Evolutionary conservation across 2,113 vertebrate species (phyloP).

Genomic region (Ammodytes marinus): DNA sequence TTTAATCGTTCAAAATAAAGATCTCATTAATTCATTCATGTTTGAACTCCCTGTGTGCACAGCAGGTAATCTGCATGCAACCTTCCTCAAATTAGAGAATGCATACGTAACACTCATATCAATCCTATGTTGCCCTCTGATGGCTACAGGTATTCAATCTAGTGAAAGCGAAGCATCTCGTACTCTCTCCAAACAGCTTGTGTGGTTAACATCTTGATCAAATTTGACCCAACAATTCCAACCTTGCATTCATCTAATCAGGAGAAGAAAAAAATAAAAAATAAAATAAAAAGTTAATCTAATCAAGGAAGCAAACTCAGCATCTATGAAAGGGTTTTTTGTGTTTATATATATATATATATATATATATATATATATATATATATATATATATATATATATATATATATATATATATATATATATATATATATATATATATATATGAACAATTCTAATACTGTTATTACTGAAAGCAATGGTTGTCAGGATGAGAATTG

Average conservation of each 20-base stretch:
- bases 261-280: not conserved
- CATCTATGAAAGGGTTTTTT: not conserved
- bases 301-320: slow-evolving; percentile 14
- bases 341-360: too few relatives aligned
- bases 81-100: not conserved
- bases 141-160: not conserved
- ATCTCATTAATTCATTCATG: too few relatives aligned
- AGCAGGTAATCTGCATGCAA: too few relatives aligned
- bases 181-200: not conserved
- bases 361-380: too few relatives aligned
- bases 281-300: slow-evolving; percentile 9
- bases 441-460: not conserved
- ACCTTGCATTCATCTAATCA: not conserved
- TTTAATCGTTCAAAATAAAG: too few relatives aligned
- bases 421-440: too few relatives aligned
- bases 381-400: too few relatives aligned
- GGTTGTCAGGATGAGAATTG: not conserved
- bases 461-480: not conserved
- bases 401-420: too few relatives aligned
- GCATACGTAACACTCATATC: not conserved
- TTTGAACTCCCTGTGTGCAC: not conserved
- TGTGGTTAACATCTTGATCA: not conserved
- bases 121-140: not conserved
- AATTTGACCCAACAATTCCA: not conserved
- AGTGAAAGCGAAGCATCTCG: not conserved